Conservation (phyloP, 2,888 invertebrate species). For the Dermolepida albohirtum region DNA sequence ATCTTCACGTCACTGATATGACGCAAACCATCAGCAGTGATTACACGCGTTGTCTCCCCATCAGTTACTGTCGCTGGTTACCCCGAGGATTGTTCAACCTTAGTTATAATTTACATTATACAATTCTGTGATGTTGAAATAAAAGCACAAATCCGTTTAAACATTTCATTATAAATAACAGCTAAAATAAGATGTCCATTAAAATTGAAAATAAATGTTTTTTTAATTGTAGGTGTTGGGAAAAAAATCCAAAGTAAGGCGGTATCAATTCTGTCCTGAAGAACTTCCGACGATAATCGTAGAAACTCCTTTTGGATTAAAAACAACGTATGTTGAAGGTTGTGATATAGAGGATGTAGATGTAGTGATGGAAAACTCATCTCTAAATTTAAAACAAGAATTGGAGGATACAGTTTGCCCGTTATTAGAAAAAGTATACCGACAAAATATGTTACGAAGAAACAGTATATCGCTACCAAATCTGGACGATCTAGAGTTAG, state of each 20-base stretch:
- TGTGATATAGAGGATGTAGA: conserved; percentile 1
- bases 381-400: conserved; percentile 1
- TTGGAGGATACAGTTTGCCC: conserved; percentile 15
- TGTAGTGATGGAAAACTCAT: background rate
- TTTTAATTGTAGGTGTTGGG: conserved; percentile 29
- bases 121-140: too few species aligned
- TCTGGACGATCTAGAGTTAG: conserved; percentile 75
- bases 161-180: too few species aligned
- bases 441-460: conserved; percentile 66
- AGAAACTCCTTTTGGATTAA: conserved; percentile 39
- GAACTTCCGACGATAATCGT: conserved; percentile 39
- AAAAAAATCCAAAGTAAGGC: conserved; percentile 21
- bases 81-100: too few species aligned
- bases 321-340: conserved; percentile 20
- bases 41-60: too few species aligned
- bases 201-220: background rate
- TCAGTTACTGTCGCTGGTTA: too few species aligned
- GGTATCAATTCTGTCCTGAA: conserved; percentile 6
- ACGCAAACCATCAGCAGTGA: too few species aligned
- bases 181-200: too few species aligned
- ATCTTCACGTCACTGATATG: too few species aligned
- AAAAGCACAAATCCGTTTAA: too few species aligned
- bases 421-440: conserved; percentile 31
- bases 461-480: conserved; percentile 82
- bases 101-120: too few species aligned